Evolutionary conservation across 2,797 vertebrate species (phyloP).

Genomic region (Enteromius argenteus): DNA sequence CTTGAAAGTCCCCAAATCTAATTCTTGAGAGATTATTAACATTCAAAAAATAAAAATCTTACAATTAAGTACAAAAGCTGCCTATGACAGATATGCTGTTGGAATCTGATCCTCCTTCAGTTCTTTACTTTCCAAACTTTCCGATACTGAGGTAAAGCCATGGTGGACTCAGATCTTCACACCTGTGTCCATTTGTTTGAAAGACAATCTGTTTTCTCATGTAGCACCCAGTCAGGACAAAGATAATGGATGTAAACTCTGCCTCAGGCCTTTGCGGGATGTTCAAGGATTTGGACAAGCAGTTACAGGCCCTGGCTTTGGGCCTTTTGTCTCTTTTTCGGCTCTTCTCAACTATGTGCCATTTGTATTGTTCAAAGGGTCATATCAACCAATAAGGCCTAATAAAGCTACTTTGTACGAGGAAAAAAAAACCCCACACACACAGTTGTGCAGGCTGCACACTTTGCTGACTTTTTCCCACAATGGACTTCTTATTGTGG

Average conservation of each 20-base stretch:
- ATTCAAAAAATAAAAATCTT: background rate
- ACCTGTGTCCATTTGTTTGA: constrained; percentile 56
- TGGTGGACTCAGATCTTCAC: constrained; percentile 42
- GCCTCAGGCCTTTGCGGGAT: constrained; percentile 48
- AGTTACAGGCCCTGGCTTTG: constrained; percentile 50
- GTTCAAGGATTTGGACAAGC: constrained; percentile 50
- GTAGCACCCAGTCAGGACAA: constrained; percentile 41
- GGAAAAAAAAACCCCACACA: too few species aligned
- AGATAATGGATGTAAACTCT: constrained; percentile 49
- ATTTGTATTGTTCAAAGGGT: constrained; percentile 47
- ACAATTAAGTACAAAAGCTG: background rate
- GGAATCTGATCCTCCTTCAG: background rate
- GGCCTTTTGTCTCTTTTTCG: constrained; percentile 46
- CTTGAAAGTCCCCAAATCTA: background rate
- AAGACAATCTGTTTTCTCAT: constrained; percentile 56
- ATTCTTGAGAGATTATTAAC: background rate
- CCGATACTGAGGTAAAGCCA: background rate
- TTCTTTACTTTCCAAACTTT: background rate
- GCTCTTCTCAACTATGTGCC: constrained; percentile 39
- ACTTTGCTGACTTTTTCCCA: background rate
- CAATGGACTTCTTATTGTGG: background rate
- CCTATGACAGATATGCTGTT: background rate
- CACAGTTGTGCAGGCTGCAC: background rate
- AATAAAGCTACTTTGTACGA: constrained; percentile 13
- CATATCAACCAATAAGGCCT: constrained; percentile 20